These are phyloP conservation scores for Nemapogon koenigi DNA, from an alignment of 2,888 invertebrate genomes.

Conservation along the genomic window DNA sequence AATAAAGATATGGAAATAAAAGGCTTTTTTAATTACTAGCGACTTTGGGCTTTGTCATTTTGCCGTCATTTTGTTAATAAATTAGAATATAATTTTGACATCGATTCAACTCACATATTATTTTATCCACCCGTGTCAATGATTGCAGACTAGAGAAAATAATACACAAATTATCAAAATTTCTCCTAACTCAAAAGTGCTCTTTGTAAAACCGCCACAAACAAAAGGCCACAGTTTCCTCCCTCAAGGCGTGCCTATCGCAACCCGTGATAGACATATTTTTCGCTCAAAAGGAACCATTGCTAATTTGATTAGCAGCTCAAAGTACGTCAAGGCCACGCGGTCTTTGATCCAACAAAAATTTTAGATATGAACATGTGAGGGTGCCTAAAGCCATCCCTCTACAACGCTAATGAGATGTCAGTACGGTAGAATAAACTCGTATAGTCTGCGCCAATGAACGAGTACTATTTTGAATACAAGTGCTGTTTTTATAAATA, in stretches of 20 bases:
- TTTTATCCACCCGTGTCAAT: too few species aligned
- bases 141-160: too few species aligned
- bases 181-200: background rate
- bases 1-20: too few species aligned
- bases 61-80: too few species aligned
- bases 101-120: too few species aligned
- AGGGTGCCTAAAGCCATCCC: constrained; percentile 11
- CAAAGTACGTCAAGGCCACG: constrained; percentile 57
- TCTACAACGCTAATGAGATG: constrained; percentile 50
- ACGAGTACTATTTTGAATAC: too few species aligned
- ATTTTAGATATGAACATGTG: constrained; percentile 59
- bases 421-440: constrained; percentile 61
- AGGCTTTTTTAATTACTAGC: too few species aligned
- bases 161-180: too few species aligned
- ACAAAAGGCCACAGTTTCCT: background rate
- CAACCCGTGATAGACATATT: constrained; percentile 55
- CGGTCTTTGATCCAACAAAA: constrained; percentile 61
- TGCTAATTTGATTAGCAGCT: constrained; percentile 63
- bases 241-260: constrained; percentile 1
- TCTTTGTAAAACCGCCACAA: background rate
- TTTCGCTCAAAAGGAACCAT: constrained; percentile 61
- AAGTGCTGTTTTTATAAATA: too few species aligned
- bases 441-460: constrained; percentile 38
- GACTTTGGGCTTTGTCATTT: too few species aligned
- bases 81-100: too few species aligned